Evolutionary conservation across 2,888 invertebrate genomes (phyloP).

Genomic region (Scrobipalpa costella): DNA sequence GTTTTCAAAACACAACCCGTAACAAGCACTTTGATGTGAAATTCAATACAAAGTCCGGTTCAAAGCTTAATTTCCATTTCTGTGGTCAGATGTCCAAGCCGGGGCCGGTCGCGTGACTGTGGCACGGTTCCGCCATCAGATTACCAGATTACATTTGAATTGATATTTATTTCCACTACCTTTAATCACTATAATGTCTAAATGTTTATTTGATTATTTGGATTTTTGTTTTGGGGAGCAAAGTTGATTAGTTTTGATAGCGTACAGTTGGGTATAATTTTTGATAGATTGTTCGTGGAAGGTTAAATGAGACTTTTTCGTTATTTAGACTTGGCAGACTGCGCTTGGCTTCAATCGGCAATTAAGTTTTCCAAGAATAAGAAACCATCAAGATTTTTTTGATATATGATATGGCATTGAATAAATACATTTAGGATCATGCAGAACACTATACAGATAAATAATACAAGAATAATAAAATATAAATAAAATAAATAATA

Average conservation of each 20-base stretch:
- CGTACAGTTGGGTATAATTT: neutral
- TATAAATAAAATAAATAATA: no score
- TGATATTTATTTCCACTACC: constrained; percentile 34
- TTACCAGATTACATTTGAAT: constrained; percentile 33
- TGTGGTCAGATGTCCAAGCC: constrained; percentile 38
- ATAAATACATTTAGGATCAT: neutral
- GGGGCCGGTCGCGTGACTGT: constrained; percentile 36
- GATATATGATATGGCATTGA: constrained; percentile 4
- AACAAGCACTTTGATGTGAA: constrained; percentile 24
- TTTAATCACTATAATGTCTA: constrained; percentile 26
- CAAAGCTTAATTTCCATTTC: constrained; percentile 35
- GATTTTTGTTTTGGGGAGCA: constrained; percentile 20
- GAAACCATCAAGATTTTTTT: constrained; percentile 1
- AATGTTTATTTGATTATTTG: constrained; percentile 28
- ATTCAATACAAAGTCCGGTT: constrained; percentile 20
- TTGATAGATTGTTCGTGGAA: neutral
- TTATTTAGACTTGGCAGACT: neutral
- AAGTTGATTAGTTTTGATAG: constrained; percentile 18
- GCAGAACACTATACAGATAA: neutral
- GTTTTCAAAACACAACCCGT: constrained; percentile 18
- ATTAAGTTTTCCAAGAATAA: constrained; percentile 10
- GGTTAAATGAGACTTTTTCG: neutral
- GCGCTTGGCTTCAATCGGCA: neutral
- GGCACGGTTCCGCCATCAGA: constrained; percentile 29
- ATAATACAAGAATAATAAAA: neutral